Evolutionary conservation across 2,888 invertebrate species (phyloP).

Genomic region (Caenorhabditis afra): DNA sequence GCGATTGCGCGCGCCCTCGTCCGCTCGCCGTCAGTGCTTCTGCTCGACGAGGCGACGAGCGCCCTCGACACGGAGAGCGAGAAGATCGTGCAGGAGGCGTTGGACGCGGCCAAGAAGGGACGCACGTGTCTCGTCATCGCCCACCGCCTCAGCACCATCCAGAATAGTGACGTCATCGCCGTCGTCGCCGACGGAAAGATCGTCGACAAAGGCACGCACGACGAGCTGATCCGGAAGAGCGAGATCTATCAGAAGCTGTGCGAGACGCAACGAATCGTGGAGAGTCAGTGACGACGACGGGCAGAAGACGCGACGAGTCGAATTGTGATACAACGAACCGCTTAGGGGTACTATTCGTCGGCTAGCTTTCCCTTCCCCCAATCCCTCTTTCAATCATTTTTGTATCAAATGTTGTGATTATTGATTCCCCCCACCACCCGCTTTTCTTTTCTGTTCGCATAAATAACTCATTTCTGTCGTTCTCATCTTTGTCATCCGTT

Average conservation of each 20-base stretch:
- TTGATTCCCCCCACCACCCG: too few species aligned
- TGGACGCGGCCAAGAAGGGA: conserved; percentile 87
- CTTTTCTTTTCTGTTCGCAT: too few species aligned
- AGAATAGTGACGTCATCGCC: conserved; percentile 75
- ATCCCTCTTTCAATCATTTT: too few species aligned
- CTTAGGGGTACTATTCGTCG: too few species aligned
- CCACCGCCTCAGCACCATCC: conserved; percentile 77
- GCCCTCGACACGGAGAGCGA: conserved; percentile 73
- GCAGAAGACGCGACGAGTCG: conserved; percentile 7
- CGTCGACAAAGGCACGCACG: conserved; percentile 72
- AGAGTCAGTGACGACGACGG: conserved; percentile 55
- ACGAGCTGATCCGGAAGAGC: conserved; percentile 67
- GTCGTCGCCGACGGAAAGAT: conserved; percentile 67
- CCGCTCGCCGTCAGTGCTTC: conserved; percentile 66
- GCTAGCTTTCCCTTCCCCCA: too few species aligned
- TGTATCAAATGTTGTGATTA: too few species aligned
- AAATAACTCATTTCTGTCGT: not conserved
- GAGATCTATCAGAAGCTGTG: conserved; percentile 76
- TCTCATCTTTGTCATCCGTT: not conserved
- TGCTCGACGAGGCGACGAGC: conserved; percentile 72
- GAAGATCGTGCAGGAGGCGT: conserved; percentile 87
- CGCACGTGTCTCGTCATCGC: conserved; percentile 79
- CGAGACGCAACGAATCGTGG: conserved; percentile 74
- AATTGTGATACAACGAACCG: not conserved
- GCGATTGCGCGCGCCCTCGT: conserved; percentile 77